Percentiles rank a stretch among this genome's conserved stretches.
Conservation (phyloP, 2,888 invertebrate genomes). For the Philopedon plagiatum region DNA sequence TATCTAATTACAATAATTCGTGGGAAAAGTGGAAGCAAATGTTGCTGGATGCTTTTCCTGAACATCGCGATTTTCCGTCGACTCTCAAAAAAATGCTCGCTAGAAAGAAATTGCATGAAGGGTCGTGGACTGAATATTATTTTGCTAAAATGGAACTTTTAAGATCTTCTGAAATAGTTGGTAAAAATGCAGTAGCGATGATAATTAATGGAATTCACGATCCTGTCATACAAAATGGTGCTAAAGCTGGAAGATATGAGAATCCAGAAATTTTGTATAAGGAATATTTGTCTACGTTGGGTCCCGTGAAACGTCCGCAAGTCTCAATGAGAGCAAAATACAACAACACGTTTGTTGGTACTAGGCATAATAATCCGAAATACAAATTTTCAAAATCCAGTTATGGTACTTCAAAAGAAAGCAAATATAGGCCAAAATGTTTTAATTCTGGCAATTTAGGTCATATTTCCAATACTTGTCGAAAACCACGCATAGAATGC, state of each 20-base stretch:
- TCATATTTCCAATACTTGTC: conserved; percentile 10
- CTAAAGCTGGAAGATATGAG: conserved; percentile 31
- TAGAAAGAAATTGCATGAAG: conserved; percentile 13
- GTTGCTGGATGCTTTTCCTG: background rate
- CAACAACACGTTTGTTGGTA: too few species aligned
- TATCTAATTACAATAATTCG: background rate
- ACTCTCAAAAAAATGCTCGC: conserved; percentile 24
- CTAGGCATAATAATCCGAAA: too few species aligned
- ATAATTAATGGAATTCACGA: conserved; percentile 54
- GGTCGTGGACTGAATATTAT: conserved; percentile 45
- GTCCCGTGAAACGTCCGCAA: background rate
- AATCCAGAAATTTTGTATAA: conserved; percentile 5
- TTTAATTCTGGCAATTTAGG: conserved; percentile 19
- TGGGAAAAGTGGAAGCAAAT: background rate
- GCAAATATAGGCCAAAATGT: conserved; percentile 5
- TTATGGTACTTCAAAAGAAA: background rate
- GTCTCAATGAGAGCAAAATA: background rate
- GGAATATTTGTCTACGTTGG: conserved; percentile 4
- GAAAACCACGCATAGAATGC: conserved; percentile 20
- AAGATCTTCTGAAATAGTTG: conserved; percentile 36
- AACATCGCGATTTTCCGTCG: conserved; percentile 18
- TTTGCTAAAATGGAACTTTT: conserved; percentile 45
- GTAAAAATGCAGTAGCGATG: conserved; percentile 47
- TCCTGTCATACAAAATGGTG: conserved; percentile 30
- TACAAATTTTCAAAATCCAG: too few species aligned